A percentile compares a stretch with the other conserved stretches of the same genome.
Evolutionary conservation across 2,797 vertebrate genomes (phyloP).

Genomic region (Pitangus sulphuratus): DNA sequence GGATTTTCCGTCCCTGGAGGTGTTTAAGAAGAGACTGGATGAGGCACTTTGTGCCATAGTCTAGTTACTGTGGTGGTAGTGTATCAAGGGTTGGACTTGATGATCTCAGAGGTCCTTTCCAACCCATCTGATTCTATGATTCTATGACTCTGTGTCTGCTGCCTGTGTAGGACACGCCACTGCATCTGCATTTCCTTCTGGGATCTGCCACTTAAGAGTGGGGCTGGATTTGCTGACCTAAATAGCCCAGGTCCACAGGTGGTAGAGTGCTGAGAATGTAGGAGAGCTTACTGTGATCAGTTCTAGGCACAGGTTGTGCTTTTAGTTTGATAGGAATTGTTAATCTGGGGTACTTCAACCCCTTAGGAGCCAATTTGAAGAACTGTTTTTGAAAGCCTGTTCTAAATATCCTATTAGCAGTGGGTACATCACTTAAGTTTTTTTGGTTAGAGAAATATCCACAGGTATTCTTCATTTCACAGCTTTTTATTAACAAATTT

Average conservation of each 20-base stretch:
- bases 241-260: neutral
- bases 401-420: neutral
- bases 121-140: no score
- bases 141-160: neutral
- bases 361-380: neutral
- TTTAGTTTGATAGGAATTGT: neutral
- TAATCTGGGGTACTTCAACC: neutral
- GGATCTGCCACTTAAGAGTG: neutral
- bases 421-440: neutral
- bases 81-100: no score
- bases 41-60: no score
- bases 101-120: no score
- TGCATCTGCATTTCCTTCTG: neutral
- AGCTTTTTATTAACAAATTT: neutral
- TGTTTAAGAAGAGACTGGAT: no score
- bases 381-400: neutral
- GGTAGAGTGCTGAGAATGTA: neutral
- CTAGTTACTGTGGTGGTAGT: no score
- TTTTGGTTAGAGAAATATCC: neutral
- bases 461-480: neutral
- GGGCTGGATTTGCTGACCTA: neutral
- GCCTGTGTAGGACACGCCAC: accelerated
- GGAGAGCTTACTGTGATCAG: neutral
- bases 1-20: no score
- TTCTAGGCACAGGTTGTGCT: neutral